phyloP scores from a whole-genome alignment of 1,140 invertebrate genomes.

The Drosophila ambigua region DNA sequence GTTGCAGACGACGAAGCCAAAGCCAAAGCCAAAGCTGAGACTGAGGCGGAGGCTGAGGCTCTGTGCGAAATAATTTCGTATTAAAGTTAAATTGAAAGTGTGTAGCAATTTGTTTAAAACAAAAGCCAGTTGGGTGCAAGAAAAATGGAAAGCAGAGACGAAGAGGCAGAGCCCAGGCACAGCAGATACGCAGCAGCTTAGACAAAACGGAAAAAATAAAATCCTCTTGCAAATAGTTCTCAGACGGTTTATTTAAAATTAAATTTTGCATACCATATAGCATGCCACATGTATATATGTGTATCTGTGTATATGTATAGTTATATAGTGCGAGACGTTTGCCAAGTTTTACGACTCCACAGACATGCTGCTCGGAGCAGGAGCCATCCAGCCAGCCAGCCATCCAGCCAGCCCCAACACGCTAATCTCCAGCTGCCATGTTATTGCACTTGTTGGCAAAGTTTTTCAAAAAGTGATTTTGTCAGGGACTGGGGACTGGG shows the following conservation, averaged over 20 bases:
- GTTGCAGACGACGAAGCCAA: slow-evolving; percentile 10
- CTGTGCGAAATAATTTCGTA: slow-evolving; percentile 72
- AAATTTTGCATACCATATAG: slow-evolving; percentile 66
- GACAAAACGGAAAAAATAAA: not conserved
- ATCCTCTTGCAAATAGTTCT: slow-evolving; percentile 65
- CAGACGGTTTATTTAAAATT: slow-evolving; percentile 69
- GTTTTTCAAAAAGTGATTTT: slow-evolving; percentile 80
- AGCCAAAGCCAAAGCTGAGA: slow-evolving; percentile 2
- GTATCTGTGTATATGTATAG: not conserved
- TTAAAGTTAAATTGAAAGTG: slow-evolving; percentile 79
- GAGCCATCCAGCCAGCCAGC: too few species aligned
- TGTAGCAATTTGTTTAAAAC: slow-evolving; percentile 81
- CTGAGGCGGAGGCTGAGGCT: slow-evolving; percentile 9
- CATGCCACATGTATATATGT: not conserved
- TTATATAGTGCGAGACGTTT: slow-evolving; percentile 35
- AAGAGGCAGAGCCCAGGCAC: slow-evolving; percentile 9
- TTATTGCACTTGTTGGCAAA: slow-evolving; percentile 81
- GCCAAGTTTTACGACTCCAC: slow-evolving; percentile 71
- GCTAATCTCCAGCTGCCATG: slow-evolving; percentile 80
- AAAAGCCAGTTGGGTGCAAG: slow-evolving; percentile 63
- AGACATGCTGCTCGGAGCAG: slow-evolving; percentile 39
- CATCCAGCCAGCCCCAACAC: slow-evolving; percentile 51
- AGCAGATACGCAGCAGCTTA: slow-evolving; percentile 41
- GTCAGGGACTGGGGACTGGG: slow-evolving; percentile 36
- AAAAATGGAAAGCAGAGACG: not conserved